A percentile compares a stretch with the other conserved stretches of the same genome.
Evolutionary conservation across 1,140 invertebrate genomes (phyloP).

Genomic region (Eufriesea mexicana): DNA sequence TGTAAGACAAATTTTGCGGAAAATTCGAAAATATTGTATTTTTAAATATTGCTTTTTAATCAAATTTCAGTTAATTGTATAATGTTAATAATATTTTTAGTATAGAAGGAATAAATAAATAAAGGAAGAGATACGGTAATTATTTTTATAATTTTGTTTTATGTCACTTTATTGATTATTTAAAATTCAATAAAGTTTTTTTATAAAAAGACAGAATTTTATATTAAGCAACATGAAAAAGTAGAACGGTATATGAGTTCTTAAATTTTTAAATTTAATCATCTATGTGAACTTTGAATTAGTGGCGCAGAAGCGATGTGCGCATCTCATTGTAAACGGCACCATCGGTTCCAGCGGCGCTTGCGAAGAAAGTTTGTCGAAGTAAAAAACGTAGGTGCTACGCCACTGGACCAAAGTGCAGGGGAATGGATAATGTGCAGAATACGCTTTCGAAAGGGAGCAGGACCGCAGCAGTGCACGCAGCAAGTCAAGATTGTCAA

Average conservation of each 20-base stretch:
- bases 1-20: background rate
- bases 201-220: background rate
- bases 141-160: background rate
- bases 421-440: slow-evolving; percentile 57
- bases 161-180: background rate
- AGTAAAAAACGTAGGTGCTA: slow-evolving; percentile 35
- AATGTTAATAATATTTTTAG: background rate
- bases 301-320: background rate
- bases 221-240: background rate
- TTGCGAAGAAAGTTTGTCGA: background rate
- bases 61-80: background rate
- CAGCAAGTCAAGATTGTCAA: slow-evolving; percentile 68
- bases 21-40: background rate
- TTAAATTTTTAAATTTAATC: background rate
- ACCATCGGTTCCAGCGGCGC: slow-evolving; percentile 19
- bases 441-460: slow-evolving; percentile 54
- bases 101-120: background rate
- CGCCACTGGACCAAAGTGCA: slow-evolving; percentile 49
- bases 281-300: background rate
- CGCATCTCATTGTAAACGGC: slow-evolving; percentile 5
- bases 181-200: background rate
- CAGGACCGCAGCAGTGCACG: slow-evolving; percentile 52
- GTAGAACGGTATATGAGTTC: too few species aligned
- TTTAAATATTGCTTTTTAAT: background rate
- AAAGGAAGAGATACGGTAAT: background rate